Base-by-base conservation (phyloP, 2,113 vertebrate species). In the Toxostoma redivivum region DNA sequence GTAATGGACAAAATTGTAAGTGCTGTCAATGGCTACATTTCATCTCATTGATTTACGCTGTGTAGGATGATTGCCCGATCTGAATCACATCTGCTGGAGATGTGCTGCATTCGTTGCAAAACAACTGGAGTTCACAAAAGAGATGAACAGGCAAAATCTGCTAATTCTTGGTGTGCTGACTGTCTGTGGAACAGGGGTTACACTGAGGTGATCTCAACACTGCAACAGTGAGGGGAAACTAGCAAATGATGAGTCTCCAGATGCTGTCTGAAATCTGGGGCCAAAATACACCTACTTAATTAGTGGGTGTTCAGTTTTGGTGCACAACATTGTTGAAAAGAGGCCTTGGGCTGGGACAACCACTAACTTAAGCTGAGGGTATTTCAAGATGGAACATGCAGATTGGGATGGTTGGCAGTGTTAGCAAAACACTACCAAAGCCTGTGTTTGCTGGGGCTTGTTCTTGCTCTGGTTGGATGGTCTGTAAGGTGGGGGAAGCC, bases 11-110 rank as follows among this genome's bases (percentile, higher is more conserved):
- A 94, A 92, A 95, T 62, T 87, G 77, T 95, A 72, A 94, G 76
- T 66, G 87, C 91, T 96, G 90, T 95, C 96, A 97, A 94, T 97
- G 96, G 80, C 87, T 92, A 89, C 91, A 94, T 95, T 97, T 96
- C 87, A 82, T 85, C 81, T 95, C 86, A 82, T 92, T 96, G 96
- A 97, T 97, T 96, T 95, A 94, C 78, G 51, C 57, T 15, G 77
- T 69, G 86, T 57, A 86, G 92, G 58, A 74, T 74, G 92, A 88
- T 91, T 90, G 83, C 69, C 89, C 95, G 94, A 67, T 87, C 82
- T 94, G 93, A 97, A 78, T 95, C 88, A 70, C 56, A 7, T 18
- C 78, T 71, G 50, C 84, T 3, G 2, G 79, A 76, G 86, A 86
- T 0, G 8, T 50, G 74, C 76, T 4, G 6, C 57, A 44, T 85